Base-by-base conservation (phyloP, 1,140 invertebrate species). In the Achatina immaculata region DNA sequence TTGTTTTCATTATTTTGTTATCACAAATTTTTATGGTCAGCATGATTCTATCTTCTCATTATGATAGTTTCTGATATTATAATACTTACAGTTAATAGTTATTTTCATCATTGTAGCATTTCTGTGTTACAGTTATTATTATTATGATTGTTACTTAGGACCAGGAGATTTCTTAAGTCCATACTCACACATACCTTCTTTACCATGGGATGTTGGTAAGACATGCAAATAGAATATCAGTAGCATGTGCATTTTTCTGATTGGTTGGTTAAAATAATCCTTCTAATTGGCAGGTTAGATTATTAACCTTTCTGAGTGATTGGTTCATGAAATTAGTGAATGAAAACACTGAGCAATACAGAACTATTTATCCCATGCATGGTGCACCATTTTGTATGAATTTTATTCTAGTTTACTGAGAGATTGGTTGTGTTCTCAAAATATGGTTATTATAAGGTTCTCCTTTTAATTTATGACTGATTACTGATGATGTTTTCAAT, bases 181-280 rank as follows among this genome's bases (percentile, higher is more conserved):
- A 1, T 73, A 73, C 42, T 73, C 71, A 7, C 71, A 73, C 71
- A 73, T 73, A 48, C 71, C 71, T 31, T 73, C 71, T 19, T 21
- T 73, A 36, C 71, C 71, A 14, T 73, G 71, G 71, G 71, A 73
- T 31, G 71, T 73, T 51, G 71, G 71, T 73, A 73, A 73, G 71
- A 51, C 24, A 43, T 36, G 36, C 42, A 62, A 55, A 24, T 55
- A 55, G 58, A 28, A 69, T 7, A 28, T 73, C 31, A 43, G 21
- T 24, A 6, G 16, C 43, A 51, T 40, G 43, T 24, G 43, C 71
- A 73, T 73, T 16, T 43, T 51, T 48, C 71, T 73, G 71, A 51
- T 38, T 51, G 71, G 28, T 43, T 73, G 36, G 36, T 42, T 28
- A 40, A 42, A 38, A 21, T 51, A 51, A 51, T 24, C 48, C 11